phyloP scores from a whole-genome alignment of 2,888 invertebrate species.

The Cantharis nigra region DNA sequence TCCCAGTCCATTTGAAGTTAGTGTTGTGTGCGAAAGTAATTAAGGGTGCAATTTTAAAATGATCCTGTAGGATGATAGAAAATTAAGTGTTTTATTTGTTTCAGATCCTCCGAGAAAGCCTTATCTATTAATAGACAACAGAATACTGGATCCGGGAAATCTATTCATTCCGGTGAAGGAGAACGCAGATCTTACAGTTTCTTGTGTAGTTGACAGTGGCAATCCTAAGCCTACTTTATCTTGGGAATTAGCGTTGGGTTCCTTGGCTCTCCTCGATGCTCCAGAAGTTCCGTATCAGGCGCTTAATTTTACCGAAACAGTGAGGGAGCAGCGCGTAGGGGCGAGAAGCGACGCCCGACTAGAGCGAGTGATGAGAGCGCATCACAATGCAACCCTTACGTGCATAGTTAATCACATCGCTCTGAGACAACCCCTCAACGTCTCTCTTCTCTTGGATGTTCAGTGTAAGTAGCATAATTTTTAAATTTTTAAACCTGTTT shows the following conservation, averaged over 20 bases:
- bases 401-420: conserved; percentile 78
- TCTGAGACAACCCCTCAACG: conserved; percentile 61
- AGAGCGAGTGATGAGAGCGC: conserved; percentile 76
- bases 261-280: conserved; percentile 61
- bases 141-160: conserved; percentile 83
- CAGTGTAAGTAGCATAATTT: conserved; percentile 63
- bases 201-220: conserved; percentile 86
- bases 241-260: conserved; percentile 69
- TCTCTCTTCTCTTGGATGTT: conserved; percentile 66
- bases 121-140: conserved; percentile 84
- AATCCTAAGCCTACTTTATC: conserved; percentile 69
- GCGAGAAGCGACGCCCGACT: conserved; percentile 69
- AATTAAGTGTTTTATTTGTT: conserved; percentile 42
- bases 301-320: conserved; percentile 56
- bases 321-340: conserved; percentile 53
- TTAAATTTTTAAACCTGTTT: conserved; percentile 2
- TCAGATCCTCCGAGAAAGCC: conserved; percentile 83
- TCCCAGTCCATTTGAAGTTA: neutral
- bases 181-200: conserved; percentile 79
- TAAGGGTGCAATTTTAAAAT: neutral
- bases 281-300: conserved; percentile 62
- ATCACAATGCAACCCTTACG: conserved; percentile 84
- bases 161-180: conserved; percentile 87
- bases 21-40: neutral
- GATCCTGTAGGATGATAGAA: neutral